Conservation (phyloP, 2,888 invertebrate species). For the Dysmachus trigonus region DNA sequence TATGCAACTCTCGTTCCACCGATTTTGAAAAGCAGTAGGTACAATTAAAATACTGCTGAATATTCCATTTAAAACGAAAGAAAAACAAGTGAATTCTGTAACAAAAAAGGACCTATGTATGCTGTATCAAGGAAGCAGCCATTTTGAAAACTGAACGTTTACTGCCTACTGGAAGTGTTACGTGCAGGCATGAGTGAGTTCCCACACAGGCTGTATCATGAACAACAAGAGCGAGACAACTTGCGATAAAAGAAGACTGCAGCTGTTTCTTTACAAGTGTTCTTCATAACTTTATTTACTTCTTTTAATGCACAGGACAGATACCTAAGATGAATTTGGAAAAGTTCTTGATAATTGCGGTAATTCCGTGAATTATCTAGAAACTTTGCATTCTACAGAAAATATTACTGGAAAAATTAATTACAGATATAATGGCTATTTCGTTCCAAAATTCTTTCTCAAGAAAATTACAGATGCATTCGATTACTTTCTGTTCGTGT, state of each 20-base stretch:
- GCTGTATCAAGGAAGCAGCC: conserved; percentile 67
- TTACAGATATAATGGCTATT: not conserved
- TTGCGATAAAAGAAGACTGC: conserved; percentile 16
- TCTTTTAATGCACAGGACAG: not conserved
- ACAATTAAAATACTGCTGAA: conserved; percentile 1
- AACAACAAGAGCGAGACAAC: conserved; percentile 11
- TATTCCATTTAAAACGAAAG: conserved; percentile 6
- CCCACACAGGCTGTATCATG: conserved; percentile 6
- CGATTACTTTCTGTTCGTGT: not conserved
- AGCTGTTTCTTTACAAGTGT: conserved; percentile 17
- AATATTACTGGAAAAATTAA: not conserved
- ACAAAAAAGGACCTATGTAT: conserved; percentile 53
- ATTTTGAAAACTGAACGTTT: conserved; percentile 64
- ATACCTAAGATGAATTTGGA: not conserved
- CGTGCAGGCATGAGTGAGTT: conserved; percentile 42
- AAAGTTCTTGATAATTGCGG: not conserved
- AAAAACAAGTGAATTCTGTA: conserved; percentile 40
- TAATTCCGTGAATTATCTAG: not conserved
- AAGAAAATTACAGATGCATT: not conserved
- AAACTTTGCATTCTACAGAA: not conserved
- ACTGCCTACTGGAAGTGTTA: conserved; percentile 47
- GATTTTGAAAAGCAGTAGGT: not conserved
- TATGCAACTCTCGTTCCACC: not conserved
- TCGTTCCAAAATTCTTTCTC: not conserved
- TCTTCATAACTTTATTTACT: conserved; percentile 24